These are phyloP conservation scores for Cyclargus thomasi DNA, from an alignment of 1,140 invertebrate genomes.

Conservation along the genomic window DNA sequence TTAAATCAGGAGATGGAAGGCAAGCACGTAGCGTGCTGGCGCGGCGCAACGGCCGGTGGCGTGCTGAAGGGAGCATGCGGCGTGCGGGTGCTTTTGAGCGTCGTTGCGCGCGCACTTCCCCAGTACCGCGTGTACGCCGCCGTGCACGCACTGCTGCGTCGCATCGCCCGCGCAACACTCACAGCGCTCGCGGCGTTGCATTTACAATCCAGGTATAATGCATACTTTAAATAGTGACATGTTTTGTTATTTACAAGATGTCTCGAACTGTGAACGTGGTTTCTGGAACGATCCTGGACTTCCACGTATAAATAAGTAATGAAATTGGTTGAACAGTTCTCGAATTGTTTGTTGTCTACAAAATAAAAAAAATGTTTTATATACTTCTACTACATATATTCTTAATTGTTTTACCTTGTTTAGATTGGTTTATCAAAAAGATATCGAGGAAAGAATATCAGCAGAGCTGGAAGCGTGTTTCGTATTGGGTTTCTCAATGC, in stretches of 20 bases:
- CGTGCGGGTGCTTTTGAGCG: conserved; percentile 35
- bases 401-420: neutral
- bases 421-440: conserved; percentile 35
- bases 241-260: too few species aligned
- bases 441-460: conserved; percentile 32
- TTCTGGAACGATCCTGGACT: too few species aligned
- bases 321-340: too few species aligned
- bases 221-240: too few species aligned
- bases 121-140: conserved; percentile 36
- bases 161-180: conserved; percentile 28
- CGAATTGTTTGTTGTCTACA: too few species aligned
- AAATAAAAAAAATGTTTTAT: too few species aligned
- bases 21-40: conserved; percentile 36
- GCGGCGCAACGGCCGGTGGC: conserved; percentile 38
- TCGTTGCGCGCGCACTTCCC: conserved; percentile 28
- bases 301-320: too few species aligned
- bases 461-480: conserved; percentile 49
- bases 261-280: too few species aligned
- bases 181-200: conserved; percentile 38
- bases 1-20: conserved; percentile 38
- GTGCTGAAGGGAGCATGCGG: conserved; percentile 43
- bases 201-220: conserved; percentile 38
- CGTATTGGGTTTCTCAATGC: conserved; percentile 30
- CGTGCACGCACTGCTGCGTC: conserved; percentile 29
- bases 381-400: too few species aligned